Conservation (phyloP, 2,113 vertebrate species). For the Paraplagusia blochii region DNA sequence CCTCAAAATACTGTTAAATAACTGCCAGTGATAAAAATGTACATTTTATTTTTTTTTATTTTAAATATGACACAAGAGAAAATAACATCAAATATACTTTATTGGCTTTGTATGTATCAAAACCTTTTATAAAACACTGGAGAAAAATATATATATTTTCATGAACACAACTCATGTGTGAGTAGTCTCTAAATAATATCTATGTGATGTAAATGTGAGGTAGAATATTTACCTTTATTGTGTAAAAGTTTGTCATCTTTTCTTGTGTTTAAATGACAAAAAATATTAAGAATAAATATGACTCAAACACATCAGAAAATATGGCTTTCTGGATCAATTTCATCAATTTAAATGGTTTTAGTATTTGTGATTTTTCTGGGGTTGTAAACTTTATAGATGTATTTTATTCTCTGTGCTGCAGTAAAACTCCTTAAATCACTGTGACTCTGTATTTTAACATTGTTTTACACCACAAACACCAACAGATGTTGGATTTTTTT, state of each 20-base stretch:
- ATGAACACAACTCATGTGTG: background rate
- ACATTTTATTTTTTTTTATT: background rate
- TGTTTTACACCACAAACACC: no score
- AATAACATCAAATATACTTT: background rate
- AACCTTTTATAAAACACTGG: background rate
- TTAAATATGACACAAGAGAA: background rate
- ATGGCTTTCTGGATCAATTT: constrained; percentile 10
- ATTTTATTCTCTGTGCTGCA: no score
- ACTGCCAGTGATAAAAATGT: background rate
- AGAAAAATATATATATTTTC: background rate
- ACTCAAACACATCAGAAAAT: constrained; percentile 18
- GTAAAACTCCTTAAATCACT: no score
- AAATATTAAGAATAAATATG: constrained; percentile 20
- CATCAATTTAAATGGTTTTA: constrained; percentile 25
- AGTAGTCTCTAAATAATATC: background rate
- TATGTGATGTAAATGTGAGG: constrained; percentile 2
- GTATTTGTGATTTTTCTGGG: background rate
- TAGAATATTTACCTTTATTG: background rate
- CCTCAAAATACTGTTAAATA: no score
- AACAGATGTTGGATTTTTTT: background rate
- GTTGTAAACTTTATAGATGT: no score
- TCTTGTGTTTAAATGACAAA: background rate
- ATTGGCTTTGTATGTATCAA: background rate
- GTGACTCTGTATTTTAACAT: no score
- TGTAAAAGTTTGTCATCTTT: background rate